Conservation (phyloP, 2,113 vertebrate genomes). For the Scomber scombrus region DNA sequence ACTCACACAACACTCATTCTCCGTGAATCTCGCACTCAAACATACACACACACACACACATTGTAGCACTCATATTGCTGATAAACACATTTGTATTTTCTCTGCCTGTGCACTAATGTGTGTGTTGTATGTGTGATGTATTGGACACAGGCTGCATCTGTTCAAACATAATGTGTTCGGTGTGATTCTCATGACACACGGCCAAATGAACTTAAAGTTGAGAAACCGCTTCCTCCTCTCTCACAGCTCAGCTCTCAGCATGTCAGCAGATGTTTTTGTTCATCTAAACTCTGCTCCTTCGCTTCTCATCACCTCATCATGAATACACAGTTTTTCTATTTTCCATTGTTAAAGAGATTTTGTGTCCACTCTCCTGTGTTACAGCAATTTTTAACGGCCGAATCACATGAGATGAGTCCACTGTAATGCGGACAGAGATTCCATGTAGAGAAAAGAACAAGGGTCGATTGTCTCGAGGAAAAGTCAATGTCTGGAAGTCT, state of each 20-base stretch:
- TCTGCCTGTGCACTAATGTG: slow-evolving; percentile 4
- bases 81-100: slow-evolving; percentile 11
- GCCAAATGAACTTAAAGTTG: slow-evolving; percentile 18
- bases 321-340: not conserved
- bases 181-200: slow-evolving; percentile 57
- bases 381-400: not conserved
- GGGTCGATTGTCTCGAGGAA: slow-evolving; percentile 18
- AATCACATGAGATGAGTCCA: slow-evolving; percentile 13
- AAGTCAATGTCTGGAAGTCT: slow-evolving; percentile 11
- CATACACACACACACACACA: slow-evolving; percentile 12
- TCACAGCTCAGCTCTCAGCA: slow-evolving; percentile 22
- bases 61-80: not conserved
- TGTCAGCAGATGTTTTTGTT: slow-evolving; percentile 10
- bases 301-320: not conserved
- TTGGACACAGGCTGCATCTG: slow-evolving; percentile 45
- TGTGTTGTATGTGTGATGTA: slow-evolving; percentile 11
- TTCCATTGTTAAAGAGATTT: not conserved
- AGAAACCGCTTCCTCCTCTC: not conserved
- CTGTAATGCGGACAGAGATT: not conserved
- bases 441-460: slow-evolving; percentile 48
- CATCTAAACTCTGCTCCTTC: not conserved
- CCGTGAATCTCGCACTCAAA: slow-evolving; percentile 1
- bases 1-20: slow-evolving; percentile 14
- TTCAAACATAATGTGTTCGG: slow-evolving; percentile 61
- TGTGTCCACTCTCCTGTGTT: not conserved